These are phyloP conservation scores for Pectinophora gossypiella DNA, from an alignment of 1,140 invertebrate genomes.

Conservation along the genomic window DNA sequence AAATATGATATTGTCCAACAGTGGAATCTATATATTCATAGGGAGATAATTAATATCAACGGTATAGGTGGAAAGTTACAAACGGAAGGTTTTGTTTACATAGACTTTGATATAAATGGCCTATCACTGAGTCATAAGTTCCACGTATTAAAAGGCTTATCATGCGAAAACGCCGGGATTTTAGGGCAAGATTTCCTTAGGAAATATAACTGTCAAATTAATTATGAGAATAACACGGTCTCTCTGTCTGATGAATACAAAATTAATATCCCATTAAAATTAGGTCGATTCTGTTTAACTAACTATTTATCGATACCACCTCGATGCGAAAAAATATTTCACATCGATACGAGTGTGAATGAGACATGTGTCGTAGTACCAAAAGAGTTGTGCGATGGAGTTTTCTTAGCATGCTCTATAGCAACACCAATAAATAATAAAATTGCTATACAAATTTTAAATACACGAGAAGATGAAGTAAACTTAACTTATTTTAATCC, in stretches of 20 bases:
- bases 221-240: conserved; percentile 14
- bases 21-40: conserved; percentile 18
- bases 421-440: conserved; percentile 15
- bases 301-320: conserved; percentile 11
- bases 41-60: conserved; percentile 14
- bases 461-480: conserved; percentile 15
- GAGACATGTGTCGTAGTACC: conserved; percentile 17
- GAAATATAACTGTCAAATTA: conserved; percentile 13
- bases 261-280: conserved; percentile 9
- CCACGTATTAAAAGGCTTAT: conserved; percentile 21
- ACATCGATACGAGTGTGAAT: conserved; percentile 10
- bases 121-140: conserved; percentile 18
- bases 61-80: conserved; percentile 21
- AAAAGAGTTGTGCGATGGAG: conserved; percentile 12
- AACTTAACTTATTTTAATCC: conserved; percentile 14
- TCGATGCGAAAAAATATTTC: conserved; percentile 21
- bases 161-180: conserved; percentile 18
- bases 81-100: conserved; percentile 18
- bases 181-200: conserved; percentile 25
- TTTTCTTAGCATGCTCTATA: conserved; percentile 18
- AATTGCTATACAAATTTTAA: conserved; percentile 19
- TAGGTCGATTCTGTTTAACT: neutral
- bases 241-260: conserved; percentile 10
- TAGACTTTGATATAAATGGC: conserved; percentile 9
- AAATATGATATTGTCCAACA: conserved; percentile 17